phyloP scores from a whole-genome alignment of 1,140 invertebrate genomes.

The Cyclargus thomasi region DNA sequence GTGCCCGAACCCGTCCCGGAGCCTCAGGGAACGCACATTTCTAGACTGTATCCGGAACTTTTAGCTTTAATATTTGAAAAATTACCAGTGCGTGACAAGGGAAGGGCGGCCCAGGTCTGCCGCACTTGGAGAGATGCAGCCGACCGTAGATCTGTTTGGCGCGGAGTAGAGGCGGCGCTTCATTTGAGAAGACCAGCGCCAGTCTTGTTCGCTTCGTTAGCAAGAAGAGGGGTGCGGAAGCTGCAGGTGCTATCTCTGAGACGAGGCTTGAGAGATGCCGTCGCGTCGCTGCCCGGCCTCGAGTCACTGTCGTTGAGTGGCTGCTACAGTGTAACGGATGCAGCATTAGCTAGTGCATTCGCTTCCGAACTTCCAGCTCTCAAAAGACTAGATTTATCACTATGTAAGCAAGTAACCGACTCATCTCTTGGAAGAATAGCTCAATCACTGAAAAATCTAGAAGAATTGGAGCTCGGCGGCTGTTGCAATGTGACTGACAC shows the following conservation, averaged over 20 bases:
- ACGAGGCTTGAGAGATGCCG: constrained; percentile 89
- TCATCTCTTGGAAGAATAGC: constrained; percentile 88
- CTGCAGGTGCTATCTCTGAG: constrained; percentile 92
- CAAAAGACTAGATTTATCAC: constrained; percentile 88
- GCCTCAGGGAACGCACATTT: constrained; percentile 84
- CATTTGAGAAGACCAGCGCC: constrained; percentile 90
- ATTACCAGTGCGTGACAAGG: constrained; percentile 90
- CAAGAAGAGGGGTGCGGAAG: constrained; percentile 89
- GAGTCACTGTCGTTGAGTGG: constrained; percentile 93
- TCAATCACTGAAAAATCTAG: constrained; percentile 89
- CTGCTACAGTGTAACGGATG: constrained; percentile 92
- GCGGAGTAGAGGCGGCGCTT: constrained; percentile 91
- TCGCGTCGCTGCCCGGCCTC: constrained; percentile 89
- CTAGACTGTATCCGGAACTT: constrained; percentile 93
- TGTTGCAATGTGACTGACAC: constrained; percentile 93
- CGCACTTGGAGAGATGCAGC: constrained; percentile 92
- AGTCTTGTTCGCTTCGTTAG: constrained; percentile 89
- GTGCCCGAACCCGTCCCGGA: constrained; percentile 55
- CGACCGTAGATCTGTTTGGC: constrained; percentile 94
- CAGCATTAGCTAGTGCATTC: constrained; percentile 88
- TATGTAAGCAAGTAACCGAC: constrained; percentile 97
- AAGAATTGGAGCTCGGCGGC: constrained; percentile 91
- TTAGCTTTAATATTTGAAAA: constrained; percentile 94
- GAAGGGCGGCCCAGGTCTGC: constrained; percentile 93
- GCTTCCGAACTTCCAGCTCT: constrained; percentile 82